phyloP scores from a whole-genome alignment of 2,113 vertebrate genomes.

The Shinisaurus crocodilurus region DNA sequence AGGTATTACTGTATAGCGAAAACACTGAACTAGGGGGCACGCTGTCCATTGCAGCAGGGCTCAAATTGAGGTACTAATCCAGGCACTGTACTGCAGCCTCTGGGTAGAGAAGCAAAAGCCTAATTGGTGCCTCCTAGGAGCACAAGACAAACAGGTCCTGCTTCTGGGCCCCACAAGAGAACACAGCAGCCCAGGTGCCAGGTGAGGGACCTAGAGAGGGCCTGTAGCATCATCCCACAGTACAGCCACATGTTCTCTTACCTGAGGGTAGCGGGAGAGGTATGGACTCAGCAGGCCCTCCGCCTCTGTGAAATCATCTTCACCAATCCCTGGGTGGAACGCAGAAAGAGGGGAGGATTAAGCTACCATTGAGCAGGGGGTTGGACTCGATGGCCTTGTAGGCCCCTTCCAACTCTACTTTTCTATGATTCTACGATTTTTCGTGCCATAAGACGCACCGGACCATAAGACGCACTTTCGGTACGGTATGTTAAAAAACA shows the following conservation, averaged over 20 bases:
- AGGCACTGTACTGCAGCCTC: background rate
- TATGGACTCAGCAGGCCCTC: conserved; percentile 88
- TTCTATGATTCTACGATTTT: too few relatives aligned
- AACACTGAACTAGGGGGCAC: background rate
- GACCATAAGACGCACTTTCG: too few relatives aligned
- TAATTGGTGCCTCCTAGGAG: background rate
- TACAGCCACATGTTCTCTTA: conserved; percentile 31
- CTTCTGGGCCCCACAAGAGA: background rate
- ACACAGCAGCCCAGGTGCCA: background rate
- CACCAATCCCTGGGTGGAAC: conserved; percentile 83
- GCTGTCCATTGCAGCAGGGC: background rate
- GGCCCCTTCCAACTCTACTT: too few relatives aligned
- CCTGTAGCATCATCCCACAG: background rate
- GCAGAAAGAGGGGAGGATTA: background rate
- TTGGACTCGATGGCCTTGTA: too few relatives aligned
- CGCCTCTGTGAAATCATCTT: conserved; percentile 88
- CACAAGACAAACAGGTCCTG: background rate
- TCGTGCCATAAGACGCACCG: too few relatives aligned
- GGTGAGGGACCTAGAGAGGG: background rate
- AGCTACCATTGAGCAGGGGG: too few relatives aligned
- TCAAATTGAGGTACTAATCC: background rate
- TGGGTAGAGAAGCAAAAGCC: background rate
- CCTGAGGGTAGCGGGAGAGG: conserved; percentile 89
- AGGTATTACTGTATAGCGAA: too few relatives aligned
- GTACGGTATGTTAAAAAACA: too few relatives aligned